These are phyloP conservation scores for Noctua janthe DNA, from an alignment of 2,888 invertebrate genomes.

Conservation along the genomic window DNA sequence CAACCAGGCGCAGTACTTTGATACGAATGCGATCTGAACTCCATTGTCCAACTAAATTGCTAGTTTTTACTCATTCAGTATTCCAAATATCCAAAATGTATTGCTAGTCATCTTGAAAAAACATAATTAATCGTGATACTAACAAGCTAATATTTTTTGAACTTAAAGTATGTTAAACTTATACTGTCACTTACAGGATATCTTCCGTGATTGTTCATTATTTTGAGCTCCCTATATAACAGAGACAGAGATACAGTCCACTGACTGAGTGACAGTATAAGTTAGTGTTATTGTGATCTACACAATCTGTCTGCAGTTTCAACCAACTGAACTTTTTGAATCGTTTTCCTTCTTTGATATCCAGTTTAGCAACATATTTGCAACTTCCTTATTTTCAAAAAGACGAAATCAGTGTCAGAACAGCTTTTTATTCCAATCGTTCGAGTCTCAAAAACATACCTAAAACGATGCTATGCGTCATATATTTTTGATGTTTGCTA, in stretches of 20 bases:
- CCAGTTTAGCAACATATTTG: constrained; percentile 22
- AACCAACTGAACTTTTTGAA: constrained; percentile 5
- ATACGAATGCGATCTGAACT: not conserved
- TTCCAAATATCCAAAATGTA: not conserved
- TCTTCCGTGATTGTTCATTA: no score
- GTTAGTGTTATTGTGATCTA: no score
- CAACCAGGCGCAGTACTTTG: not conserved
- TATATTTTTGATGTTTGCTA: not conserved
- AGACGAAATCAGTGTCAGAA: not conserved
- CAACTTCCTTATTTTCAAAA: constrained; percentile 5
- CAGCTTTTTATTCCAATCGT: not conserved
- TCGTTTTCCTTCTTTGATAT: constrained; percentile 23
- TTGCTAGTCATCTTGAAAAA: not conserved
- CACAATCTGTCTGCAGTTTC: not conserved
- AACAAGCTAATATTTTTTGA: not conserved
- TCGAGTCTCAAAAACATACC: not conserved
- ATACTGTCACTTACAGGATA: no score
- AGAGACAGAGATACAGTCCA: no score
- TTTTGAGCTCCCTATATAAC: not conserved
- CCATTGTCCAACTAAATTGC: not conserved
- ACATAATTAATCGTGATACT: not conserved
- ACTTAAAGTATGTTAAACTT: no score
- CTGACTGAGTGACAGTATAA: no score
- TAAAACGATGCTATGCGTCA: not conserved
- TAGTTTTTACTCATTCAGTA: not conserved